Base-by-base conservation (phyloP, 2,113 vertebrate genomes). In the Prionailurus viverrinus region DNA sequence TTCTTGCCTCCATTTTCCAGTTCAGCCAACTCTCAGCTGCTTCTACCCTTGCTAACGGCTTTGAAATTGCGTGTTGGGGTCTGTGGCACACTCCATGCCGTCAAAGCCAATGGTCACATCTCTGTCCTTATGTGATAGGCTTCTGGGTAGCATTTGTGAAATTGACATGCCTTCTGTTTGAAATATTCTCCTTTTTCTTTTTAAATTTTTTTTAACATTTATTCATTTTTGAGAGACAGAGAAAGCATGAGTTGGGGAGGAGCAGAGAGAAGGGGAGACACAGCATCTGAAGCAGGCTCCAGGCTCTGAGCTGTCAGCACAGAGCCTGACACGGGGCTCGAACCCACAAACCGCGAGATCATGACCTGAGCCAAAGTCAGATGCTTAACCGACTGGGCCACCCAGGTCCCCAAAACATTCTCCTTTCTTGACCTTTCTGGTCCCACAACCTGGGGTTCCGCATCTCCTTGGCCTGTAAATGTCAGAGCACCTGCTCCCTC, bases 131-230 rank as follows among this genome's bases (percentile, higher is more conserved):
- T 21, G 27, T 25, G 27, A 4, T 36, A 12, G 76, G 65, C 48
- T 39, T 48, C 61, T 79, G 39, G 51, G 36, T n/a, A 53, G 31
- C 16, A 0, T 12, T 8, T 4, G 45, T 31, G 36, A 58, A 41
- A 19, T 0, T n/a, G 25, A 15, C 12, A 4, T 48, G 66, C 27
- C 4, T 53, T 66, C 23, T 7, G 0, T n/a, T 27, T 39, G 21
- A 45, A 81, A n/a, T 3, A 3, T 11, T 84, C 11, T 33, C 39
- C 29, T 51, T 48, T 83, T 45, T 45, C 45, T 45, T 45, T 45
- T 45, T 45, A 45, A 45, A 45, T 45, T 9, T 45, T 45, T 45
- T 45, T 45, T 45, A 45, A 45, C 7, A 1, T 45, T 45, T 45
- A 45, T 45, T 45, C 45, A 45, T 45, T 9, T 45, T 45, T 45